Evolutionary conservation across 2,888 invertebrate species (phyloP).

Genomic region (Synanthedon vespiformis): DNA sequence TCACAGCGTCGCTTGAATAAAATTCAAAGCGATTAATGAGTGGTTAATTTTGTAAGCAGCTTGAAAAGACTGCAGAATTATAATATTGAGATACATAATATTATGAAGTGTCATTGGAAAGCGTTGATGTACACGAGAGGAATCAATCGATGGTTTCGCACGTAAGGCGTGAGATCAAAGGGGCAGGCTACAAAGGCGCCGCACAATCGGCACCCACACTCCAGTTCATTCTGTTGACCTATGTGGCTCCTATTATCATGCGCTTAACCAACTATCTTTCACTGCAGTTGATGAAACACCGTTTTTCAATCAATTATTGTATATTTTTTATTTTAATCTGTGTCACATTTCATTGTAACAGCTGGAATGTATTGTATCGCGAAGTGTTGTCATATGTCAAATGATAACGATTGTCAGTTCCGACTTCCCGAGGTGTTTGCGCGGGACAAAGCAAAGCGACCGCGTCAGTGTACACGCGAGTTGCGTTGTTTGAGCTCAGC

Average conservation of each 20-base stretch:
- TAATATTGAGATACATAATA: background rate
- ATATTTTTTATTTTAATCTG: too few species aligned
- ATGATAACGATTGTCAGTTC: slow-evolving; percentile 25
- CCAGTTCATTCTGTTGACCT: slow-evolving; percentile 20
- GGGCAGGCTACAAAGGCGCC: background rate
- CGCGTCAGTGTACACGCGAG: slow-evolving; percentile 22
- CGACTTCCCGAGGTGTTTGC: slow-evolving; percentile 22
- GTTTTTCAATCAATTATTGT: too few species aligned
- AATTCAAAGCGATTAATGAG: too few species aligned
- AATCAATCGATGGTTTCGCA: background rate
- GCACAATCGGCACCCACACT: slow-evolving; percentile 1
- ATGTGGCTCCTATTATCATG: slow-evolving; percentile 1
- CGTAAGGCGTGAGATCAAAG: background rate
- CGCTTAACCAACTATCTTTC: background rate
- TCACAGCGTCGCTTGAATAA: too few species aligned
- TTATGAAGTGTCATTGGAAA: background rate
- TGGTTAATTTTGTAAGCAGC: too few species aligned
- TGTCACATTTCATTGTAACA: background rate
- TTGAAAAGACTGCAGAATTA: too few species aligned
- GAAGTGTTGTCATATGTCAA: slow-evolving; percentile 25
- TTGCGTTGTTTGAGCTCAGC: slow-evolving; percentile 47
- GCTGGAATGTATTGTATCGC: slow-evolving; percentile 21
- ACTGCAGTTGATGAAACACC: background rate
- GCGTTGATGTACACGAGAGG: background rate
- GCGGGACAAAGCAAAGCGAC: slow-evolving; percentile 26